Conservation (phyloP, 64 coral and sea anemone genomes). For the Montipora sp. region DNA sequence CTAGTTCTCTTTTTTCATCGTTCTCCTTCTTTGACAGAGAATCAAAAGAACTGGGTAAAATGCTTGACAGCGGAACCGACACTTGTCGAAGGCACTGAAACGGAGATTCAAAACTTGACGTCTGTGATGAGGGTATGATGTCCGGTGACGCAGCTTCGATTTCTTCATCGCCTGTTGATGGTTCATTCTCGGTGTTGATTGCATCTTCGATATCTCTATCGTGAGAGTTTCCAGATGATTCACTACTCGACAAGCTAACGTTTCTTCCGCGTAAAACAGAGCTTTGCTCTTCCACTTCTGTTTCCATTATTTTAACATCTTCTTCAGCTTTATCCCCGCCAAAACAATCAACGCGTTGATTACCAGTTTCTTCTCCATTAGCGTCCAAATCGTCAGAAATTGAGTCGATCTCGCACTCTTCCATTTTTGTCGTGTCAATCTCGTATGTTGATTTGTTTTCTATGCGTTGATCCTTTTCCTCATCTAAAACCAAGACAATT, state of each 20-base stretch:
- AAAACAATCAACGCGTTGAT: neutral
- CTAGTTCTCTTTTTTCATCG: neutral
- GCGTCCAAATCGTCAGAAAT: neutral
- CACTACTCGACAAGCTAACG: neutral
- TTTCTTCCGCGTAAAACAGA: neutral
- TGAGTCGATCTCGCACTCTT: neutral
- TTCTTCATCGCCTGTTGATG: neutral
- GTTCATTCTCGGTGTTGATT: neutral
- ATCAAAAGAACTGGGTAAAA: conserved; percentile 18
- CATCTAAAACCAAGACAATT: neutral
- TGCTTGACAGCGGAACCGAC: conserved; percentile 28
- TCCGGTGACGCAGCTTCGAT: conserved; percentile 73
- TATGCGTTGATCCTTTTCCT: neutral
- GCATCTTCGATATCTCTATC: neutral
- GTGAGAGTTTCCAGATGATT: neutral
- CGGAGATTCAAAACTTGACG: conserved; percentile 50
- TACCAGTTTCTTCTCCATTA: neutral
- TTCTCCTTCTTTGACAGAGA: neutral
- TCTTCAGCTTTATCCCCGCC: neutral
- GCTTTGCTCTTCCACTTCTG: neutral
- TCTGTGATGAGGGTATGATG: conserved; percentile 90
- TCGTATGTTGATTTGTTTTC: neutral
- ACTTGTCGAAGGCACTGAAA: conserved; percentile 75
- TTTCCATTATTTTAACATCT: neutral
- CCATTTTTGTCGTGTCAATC: neutral